Evolutionary conservation across 2,113 vertebrate genomes (phyloP).

Genomic region (Vidua chalybeata): DNA sequence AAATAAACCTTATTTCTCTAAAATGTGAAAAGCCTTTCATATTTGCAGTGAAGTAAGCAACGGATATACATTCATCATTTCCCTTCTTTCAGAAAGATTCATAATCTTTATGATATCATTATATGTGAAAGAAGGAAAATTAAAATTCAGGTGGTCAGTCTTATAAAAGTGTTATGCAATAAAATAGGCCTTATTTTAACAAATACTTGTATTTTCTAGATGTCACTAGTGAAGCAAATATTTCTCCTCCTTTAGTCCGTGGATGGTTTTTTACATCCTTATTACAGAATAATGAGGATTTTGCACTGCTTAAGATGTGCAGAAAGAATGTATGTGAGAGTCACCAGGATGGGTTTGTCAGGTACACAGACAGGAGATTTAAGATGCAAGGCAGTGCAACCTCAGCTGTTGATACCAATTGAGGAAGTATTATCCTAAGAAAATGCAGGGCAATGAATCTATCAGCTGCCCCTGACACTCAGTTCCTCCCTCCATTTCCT

Average conservation of each 20-base stretch:
- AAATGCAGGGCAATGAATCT: background rate
- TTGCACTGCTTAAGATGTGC: background rate
- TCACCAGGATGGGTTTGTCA: background rate
- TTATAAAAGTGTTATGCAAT: background rate
- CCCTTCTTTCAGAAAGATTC: background rate
- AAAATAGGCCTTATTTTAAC: background rate
- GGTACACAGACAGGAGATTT: background rate
- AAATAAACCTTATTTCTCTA: constrained; percentile 21
- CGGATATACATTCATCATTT: background rate
- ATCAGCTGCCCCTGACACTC: constrained; percentile 28
- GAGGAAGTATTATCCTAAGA: background rate
- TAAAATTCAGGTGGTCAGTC: background rate
- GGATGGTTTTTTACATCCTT: background rate
- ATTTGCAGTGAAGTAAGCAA: background rate
- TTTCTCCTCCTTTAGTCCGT: background rate
- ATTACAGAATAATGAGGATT: background rate
- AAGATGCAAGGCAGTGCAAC: rapidly evolving
- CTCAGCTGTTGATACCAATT: background rate
- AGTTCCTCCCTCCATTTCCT: constrained; percentile 38
- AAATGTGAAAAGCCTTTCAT: constrained; percentile 13
- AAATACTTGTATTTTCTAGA: background rate
- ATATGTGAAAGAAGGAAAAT: background rate
- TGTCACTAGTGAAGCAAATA: background rate
- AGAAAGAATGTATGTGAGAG: background rate
- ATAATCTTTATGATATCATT: background rate